These are phyloP conservation scores for Parauchenoglanis ngamensis DNA, from an alignment of 2,797 vertebrate species.

Conservation along the genomic window DNA sequence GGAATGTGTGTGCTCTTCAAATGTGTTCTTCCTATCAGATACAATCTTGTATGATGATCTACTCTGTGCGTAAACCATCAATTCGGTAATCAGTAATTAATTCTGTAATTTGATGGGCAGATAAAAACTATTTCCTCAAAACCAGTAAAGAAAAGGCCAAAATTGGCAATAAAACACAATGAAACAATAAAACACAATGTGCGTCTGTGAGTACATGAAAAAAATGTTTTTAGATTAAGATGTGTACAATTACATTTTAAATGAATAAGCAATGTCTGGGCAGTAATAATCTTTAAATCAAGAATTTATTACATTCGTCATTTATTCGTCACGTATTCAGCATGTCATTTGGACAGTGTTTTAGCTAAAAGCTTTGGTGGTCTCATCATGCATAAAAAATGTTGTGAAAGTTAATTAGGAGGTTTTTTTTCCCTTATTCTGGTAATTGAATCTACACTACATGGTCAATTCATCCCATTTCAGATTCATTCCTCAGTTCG, in stretches of 20 bases:
- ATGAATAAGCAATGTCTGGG: background rate
- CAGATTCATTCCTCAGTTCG: background rate
- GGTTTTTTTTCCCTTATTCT: background rate
- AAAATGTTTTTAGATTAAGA: background rate
- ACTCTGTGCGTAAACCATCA: background rate
- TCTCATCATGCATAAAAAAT: background rate
- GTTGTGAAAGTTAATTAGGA: background rate
- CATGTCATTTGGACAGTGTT: background rate
- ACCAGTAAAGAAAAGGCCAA: background rate
- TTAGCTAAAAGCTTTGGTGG: background rate
- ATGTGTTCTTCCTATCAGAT: background rate
- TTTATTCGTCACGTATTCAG: background rate
- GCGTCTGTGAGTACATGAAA: background rate
- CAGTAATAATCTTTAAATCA: background rate
- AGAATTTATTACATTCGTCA: background rate
- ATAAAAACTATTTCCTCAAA: background rate
- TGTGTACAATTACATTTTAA: background rate
- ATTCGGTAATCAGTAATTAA: background rate
- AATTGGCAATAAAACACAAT: background rate
- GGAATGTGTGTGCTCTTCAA: background rate
- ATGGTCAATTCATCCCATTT: background rate
- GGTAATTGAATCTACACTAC: background rate
- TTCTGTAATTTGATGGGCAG: background rate
- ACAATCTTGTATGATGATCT: background rate
- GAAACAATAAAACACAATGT: background rate